These are phyloP conservation scores for Leptinotarsa juncta DNA, from an alignment of 2,888 invertebrate genomes.

Conservation along the genomic window DNA sequence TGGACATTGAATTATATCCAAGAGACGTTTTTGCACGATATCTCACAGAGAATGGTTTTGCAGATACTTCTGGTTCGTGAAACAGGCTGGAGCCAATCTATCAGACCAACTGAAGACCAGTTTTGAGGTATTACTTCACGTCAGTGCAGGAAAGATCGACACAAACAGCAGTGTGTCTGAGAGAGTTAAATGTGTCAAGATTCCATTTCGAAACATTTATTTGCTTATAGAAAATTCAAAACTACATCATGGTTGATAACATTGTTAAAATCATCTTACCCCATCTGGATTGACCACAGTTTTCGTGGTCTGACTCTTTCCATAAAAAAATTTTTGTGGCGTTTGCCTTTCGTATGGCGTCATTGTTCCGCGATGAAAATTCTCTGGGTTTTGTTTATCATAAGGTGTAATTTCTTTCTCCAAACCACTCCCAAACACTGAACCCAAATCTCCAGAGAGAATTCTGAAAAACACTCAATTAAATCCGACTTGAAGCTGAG, in stretches of 20 bases:
- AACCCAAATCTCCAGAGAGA: conserved; percentile 37
- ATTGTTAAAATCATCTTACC: conserved; percentile 52
- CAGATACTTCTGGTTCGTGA: too few relatives aligned
- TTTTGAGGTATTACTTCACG: too few relatives aligned
- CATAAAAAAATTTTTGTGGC: conserved; percentile 59
- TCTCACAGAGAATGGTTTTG: too few relatives aligned
- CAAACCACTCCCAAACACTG: conserved; percentile 31
- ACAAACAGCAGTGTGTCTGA: too few relatives aligned
- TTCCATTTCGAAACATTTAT: too few relatives aligned
- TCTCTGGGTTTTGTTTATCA: conserved; percentile 8
- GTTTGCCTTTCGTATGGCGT: conserved; percentile 17
- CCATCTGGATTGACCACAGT: conserved; percentile 71
- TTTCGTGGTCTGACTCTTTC: conserved; percentile 69
- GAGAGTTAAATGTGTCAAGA: too few relatives aligned
- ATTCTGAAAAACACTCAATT: conserved; percentile 31
- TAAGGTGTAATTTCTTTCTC: conserved; percentile 24
- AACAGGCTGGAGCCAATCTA: too few relatives aligned
- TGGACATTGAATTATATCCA: too few relatives aligned
- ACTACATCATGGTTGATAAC: conserved; percentile 7
- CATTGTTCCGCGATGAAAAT: conserved; percentile 63
- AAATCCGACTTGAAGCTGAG: too few relatives aligned
- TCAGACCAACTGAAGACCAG: too few relatives aligned
- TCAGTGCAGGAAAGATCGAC: too few relatives aligned
- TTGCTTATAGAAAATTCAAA: background rate
- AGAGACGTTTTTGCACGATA: too few relatives aligned